Conservation (phyloP, 2,113 vertebrate species). For the Vimba vimba region DNA sequence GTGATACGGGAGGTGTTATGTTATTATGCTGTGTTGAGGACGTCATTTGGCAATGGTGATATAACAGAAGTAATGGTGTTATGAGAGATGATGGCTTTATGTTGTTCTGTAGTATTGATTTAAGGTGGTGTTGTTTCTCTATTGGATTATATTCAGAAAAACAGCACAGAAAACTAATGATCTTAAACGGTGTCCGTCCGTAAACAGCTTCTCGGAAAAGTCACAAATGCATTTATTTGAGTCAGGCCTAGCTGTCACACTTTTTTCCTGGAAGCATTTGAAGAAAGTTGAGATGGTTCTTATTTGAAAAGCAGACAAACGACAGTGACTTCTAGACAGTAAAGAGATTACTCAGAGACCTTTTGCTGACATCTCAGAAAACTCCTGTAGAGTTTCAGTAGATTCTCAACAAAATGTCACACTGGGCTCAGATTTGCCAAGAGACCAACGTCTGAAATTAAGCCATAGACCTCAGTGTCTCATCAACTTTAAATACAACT, state of each 20-base stretch:
- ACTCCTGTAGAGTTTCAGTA: neutral
- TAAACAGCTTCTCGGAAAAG: neutral
- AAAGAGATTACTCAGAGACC: neutral
- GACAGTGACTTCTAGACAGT: neutral
- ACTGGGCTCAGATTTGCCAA: neutral
- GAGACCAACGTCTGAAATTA: neutral
- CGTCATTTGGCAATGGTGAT: slow-evolving; percentile 22
- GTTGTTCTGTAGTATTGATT: slow-evolving; percentile 4
- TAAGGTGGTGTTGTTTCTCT: neutral
- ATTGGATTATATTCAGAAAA: neutral
- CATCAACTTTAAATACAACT: too few relatives aligned
- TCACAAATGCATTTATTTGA: neutral
- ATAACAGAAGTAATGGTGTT: slow-evolving; percentile 4
- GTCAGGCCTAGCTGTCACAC: neutral
- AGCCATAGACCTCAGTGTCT: too few relatives aligned
- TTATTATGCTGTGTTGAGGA: slow-evolving; percentile 25
- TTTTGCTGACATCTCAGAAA: neutral
- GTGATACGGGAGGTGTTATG: slow-evolving; percentile 22
- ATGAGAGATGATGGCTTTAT: neutral
- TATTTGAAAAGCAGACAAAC: neutral
- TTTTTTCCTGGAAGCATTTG: neutral
- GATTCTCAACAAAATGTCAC: neutral
- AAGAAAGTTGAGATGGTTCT: neutral
- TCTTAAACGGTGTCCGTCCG: neutral
- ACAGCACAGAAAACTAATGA: neutral